These are phyloP conservation scores for Eugnorisma glareosa DNA, from an alignment of 2,888 invertebrate species.

Conservation along the genomic window DNA sequence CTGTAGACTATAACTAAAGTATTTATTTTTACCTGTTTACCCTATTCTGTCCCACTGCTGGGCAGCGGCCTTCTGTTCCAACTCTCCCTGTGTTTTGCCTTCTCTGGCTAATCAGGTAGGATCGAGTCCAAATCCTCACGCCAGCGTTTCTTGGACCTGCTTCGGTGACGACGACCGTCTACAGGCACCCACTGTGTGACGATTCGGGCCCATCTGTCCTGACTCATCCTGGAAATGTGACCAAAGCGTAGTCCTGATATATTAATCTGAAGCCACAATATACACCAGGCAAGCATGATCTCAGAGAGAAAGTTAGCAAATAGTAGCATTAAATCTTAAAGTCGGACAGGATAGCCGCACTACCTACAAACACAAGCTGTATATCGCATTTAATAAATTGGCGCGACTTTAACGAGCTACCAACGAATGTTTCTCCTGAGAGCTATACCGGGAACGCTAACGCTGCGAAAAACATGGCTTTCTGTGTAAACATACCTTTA, in stretches of 20 bases:
- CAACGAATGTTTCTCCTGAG: conserved; percentile 77
- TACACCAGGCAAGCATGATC: conserved; percentile 44
- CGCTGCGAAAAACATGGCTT: conserved; percentile 62
- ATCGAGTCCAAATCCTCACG: no score
- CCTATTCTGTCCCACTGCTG: not conserved
- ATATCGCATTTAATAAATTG: conserved; percentile 79
- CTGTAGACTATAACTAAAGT: not conserved
- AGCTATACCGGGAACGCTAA: conserved; percentile 67
- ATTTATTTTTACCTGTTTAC: no score
- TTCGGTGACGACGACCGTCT: no score
- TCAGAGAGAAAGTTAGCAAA: conserved; percentile 57
- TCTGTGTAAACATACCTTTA: conserved; percentile 58
- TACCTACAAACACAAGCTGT: conserved; percentile 64
- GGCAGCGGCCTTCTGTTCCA: not conserved
- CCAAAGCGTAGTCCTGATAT: not conserved
- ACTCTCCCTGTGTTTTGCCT: no score
- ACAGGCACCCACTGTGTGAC: no score
- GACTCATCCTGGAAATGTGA: no score
- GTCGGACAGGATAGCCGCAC: conserved; percentile 58
- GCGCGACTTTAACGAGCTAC: conserved; percentile 72
- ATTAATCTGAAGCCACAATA: conserved; percentile 27
- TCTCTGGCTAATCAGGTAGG: no score
- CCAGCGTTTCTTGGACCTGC: no score
- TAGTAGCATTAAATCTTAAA: conserved; percentile 63
- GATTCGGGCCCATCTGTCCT: not conserved